Percentiles rank a stretch among this genome's conserved stretches.
Conservation (phyloP, 2,888 invertebrate species). For the Mycalesis mineus region DNA sequence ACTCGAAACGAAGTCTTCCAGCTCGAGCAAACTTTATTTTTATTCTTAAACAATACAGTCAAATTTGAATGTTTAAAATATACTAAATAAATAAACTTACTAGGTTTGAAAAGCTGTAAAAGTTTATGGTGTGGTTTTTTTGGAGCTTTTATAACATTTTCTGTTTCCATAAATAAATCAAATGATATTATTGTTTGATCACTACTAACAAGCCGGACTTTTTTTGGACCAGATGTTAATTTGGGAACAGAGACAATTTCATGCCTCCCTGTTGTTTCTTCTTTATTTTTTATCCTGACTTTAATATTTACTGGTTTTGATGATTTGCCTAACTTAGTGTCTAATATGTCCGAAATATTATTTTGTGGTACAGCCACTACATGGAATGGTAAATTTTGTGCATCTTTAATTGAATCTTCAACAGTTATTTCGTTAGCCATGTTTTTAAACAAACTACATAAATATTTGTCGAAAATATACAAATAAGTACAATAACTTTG, state of each 20-base stretch:
- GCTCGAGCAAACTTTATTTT: too few species aligned
- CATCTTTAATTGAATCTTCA: conserved; percentile 37
- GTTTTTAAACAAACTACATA: not conserved
- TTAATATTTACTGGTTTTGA: conserved; percentile 54
- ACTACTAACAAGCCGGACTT: conserved; percentile 51
- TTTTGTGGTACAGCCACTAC: conserved; percentile 52
- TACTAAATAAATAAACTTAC: conserved; percentile 30
- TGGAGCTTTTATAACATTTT: conserved; percentile 38
- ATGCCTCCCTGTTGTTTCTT: conserved; percentile 34
- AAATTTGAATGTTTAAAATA: not conserved
- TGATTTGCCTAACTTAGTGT: conserved; percentile 33
- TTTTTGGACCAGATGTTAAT: conserved; percentile 35
- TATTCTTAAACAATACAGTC: too few species aligned
- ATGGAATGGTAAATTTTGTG: conserved; percentile 53
- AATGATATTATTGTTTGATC: conserved; percentile 66
- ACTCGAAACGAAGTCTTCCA: too few species aligned
- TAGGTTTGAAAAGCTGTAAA: conserved; percentile 41
- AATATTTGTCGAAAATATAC: not conserved
- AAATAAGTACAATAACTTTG: not conserved
- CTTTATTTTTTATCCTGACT: conserved; percentile 55
- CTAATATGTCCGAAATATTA: conserved; percentile 30
- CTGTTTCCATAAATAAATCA: conserved; percentile 53
- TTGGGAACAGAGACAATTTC: conserved; percentile 45
- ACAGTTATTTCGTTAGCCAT: conserved; percentile 42
- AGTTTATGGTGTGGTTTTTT: conserved; percentile 44